Conservation (phyloP, 2,888 invertebrate genomes). For the Lasioglossum oenotherae region DNA sequence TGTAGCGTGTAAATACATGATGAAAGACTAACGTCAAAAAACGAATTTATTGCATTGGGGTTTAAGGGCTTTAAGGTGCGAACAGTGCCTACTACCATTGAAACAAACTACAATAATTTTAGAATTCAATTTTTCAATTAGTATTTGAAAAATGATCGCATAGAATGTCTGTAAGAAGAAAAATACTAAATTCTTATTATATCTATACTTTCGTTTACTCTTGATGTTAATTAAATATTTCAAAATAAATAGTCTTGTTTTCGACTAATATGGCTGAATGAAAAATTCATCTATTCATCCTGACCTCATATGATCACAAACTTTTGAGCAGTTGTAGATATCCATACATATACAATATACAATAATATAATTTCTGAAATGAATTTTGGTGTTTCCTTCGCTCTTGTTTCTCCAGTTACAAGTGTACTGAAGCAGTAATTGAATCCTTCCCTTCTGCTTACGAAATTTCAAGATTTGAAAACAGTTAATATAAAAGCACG, state of each 20-base stretch:
- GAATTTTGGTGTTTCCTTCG: background rate
- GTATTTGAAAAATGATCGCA: background rate
- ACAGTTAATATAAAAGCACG: background rate
- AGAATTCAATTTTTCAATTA: background rate
- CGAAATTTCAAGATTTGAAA: background rate
- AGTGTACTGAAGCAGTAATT: background rate
- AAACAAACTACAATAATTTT: background rate
- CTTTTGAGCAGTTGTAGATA: background rate
- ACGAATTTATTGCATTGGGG: background rate
- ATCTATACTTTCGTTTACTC: background rate
- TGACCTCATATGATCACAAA: background rate
- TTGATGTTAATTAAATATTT: background rate
- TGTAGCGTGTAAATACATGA: background rate
- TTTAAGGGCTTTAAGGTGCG: no score
- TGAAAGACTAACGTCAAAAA: background rate
- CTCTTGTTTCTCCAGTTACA: background rate
- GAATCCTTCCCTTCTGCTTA: background rate
- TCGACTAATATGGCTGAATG: background rate
- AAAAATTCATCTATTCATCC: background rate
- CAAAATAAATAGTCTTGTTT: background rate
- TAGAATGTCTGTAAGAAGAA: background rate
- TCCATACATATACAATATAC: slow-evolving; percentile 17
- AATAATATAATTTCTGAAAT: background rate
- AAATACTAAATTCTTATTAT: background rate
- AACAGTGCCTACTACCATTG: background rate